Evolutionary conservation across 1,140 invertebrate species (phyloP).

Genomic region (Drosophila ambigua): DNA sequence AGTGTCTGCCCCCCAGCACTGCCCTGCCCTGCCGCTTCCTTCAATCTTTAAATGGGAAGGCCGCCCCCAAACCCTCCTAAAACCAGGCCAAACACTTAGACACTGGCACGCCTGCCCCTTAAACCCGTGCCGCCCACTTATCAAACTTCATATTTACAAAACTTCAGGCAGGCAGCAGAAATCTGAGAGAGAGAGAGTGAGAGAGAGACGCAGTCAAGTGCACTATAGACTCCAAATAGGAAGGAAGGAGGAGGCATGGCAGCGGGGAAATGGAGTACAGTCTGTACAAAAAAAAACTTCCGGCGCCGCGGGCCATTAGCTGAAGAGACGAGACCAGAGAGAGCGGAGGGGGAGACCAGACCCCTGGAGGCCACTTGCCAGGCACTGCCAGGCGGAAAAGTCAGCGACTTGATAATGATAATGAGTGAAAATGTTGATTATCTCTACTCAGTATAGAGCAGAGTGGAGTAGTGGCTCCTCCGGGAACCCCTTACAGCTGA

Average conservation of each 20-base stretch:
- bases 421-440: constrained; percentile 65
- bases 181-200: constrained; percentile 1
- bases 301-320: constrained; percentile 76
- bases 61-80: constrained; percentile 7
- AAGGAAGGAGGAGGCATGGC: background rate
- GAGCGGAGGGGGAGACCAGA: background rate
- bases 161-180: constrained; percentile 35
- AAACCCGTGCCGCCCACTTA: constrained; percentile 56
- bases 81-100: constrained; percentile 42
- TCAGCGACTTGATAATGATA: constrained; percentile 71
- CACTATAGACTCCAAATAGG: constrained; percentile 33
- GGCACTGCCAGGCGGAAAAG: constrained; percentile 7
- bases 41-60: background rate
- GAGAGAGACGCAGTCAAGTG: constrained; percentile 30
- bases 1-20: too few species aligned
- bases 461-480: background rate
- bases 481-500: constrained; percentile 36
- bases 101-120: constrained; percentile 1
- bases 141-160: constrained; percentile 78
- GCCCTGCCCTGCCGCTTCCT: background rate
- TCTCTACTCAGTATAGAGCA: constrained; percentile 1
- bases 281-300: constrained; percentile 37
- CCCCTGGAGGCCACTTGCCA: too few species aligned
- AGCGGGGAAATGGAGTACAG: constrained; percentile 16
- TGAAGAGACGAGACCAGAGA: constrained; percentile 60